Evolutionary conservation across 2,888 invertebrate genomes (phyloP), one percentile per base, ranked within the genome.

Genomic region (Heterodera filipjevi): DNA sequence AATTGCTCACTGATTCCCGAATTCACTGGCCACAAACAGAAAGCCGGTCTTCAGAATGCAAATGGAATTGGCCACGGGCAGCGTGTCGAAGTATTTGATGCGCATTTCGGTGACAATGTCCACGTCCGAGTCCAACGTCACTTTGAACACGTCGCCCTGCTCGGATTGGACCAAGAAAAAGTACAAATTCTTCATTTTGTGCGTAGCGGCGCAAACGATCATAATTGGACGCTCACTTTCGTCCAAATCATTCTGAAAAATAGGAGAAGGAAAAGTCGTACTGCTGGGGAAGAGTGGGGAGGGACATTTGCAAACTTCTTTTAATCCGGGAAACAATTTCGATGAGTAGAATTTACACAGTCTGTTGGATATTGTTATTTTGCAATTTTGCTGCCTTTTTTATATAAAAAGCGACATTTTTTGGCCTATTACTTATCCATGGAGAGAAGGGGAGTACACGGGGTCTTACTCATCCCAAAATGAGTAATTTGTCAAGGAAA

Each of bases 161-260:
- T 99, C 99, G 6, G 98, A 98, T 92, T 99, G 99, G 6, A 96
- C 95, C 89, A 99, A 91, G 91, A 99, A 99, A 92, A 99, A 99
- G 90, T 96, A 99, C 96, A 99, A 97, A 44, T 95, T 94, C 90
- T 98, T 99, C 0, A 99, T 99, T 90, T 98, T 97, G 90, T 99
- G 99, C 1, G 98, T 97, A 10, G 99, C 99, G 6, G 96, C 96
- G 90, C 96, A 96, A 16, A 99, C 97, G 91, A 99, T 97, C 85
- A 99, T 96, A 95, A 99, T 96, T 81, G 98, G 97, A 85, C 98
- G 92, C 89, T 99, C 99, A 0, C 98, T 98, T 91, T 99, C 99
- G 91, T 99, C 99, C 80, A 99, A 92, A 90, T 99, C 99, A 91
- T 98, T 98, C 92, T 92, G 84, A 78, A 87, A 88, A 77, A n/a